phyloP scores from a whole-genome alignment of 2,888 invertebrate genomes.

The Urechis unicinctus region DNA sequence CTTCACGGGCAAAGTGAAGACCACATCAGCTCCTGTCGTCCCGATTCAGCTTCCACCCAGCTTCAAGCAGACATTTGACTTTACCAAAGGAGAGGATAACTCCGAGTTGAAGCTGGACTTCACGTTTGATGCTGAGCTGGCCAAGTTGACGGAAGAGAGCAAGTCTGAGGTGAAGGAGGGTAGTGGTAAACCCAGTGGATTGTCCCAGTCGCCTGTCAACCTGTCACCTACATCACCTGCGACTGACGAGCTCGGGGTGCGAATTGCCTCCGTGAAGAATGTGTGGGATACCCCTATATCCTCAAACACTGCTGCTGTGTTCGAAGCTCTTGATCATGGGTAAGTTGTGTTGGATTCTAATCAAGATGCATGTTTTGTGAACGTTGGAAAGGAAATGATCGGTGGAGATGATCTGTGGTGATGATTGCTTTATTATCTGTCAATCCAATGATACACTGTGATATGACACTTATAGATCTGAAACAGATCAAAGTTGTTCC shows the following conservation, averaged over 20 bases:
- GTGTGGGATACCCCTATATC: conserved; percentile 52
- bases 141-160: conserved; percentile 39
- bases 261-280: conserved; percentile 89
- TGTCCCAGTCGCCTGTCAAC: conserved; percentile 7
- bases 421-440: too few relatives aligned
- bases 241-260: conserved; percentile 78
- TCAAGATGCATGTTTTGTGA: background rate
- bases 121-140: conserved; percentile 75
- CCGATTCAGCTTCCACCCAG: conserved; percentile 47
- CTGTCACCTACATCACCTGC: conserved; percentile 55
- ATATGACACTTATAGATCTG: too few relatives aligned
- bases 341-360: background rate
- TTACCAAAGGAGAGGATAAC: conserved; percentile 33
- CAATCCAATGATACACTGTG: too few relatives aligned
- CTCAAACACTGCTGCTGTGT: conserved; percentile 21
- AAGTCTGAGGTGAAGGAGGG: conserved; percentile 23
- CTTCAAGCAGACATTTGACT: conserved; percentile 32
- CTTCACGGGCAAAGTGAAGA: too few relatives aligned
- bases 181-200: conserved; percentile 5
- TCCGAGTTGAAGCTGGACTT: conserved; percentile 88
- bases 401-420: background rate
- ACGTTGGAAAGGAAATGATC: background rate
- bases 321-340: conserved; percentile 26
- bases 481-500: too few relatives aligned
- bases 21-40: conserved; percentile 20